Evolutionary conservation across 2,888 invertebrate genomes (phyloP).

Genomic region (Dendrolimus pini): DNA sequence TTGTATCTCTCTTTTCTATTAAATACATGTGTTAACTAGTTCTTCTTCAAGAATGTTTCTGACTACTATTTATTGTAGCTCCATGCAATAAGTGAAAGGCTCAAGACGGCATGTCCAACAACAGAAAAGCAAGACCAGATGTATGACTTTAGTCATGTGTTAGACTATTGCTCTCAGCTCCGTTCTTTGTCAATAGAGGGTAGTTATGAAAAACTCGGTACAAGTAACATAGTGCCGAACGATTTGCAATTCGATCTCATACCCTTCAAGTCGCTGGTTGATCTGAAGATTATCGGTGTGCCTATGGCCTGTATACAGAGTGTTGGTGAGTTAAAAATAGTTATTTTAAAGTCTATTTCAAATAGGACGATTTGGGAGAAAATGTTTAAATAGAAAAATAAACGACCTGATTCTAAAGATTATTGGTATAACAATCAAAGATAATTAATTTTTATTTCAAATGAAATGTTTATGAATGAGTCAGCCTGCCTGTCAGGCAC

Average conservation of each 20-base stretch:
- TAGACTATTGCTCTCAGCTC: conserved; percentile 91
- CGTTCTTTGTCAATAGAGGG: conserved; percentile 82
- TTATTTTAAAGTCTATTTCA: too few species aligned
- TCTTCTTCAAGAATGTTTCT: too few species aligned
- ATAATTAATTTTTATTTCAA: too few species aligned
- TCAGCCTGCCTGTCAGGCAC: too few species aligned
- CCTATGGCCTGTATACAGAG: conserved; percentile 82
- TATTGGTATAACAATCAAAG: too few species aligned
- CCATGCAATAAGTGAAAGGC: conserved; percentile 91
- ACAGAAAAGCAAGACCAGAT: conserved; percentile 86
- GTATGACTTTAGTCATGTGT: conserved; percentile 92
- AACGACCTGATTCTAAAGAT: too few species aligned
- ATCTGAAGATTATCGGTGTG: conserved; percentile 82
- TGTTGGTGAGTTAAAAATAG: conserved; percentile 50
- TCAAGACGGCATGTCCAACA: conserved; percentile 90
- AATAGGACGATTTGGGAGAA: too few species aligned
- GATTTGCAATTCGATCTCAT: conserved; percentile 87
- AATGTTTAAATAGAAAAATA: too few species aligned
- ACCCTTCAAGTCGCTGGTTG: conserved; percentile 87
- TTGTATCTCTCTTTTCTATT: too few species aligned
- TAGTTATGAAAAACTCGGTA: conserved; percentile 80
- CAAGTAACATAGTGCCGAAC: conserved; percentile 91
- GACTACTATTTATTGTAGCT: conserved; percentile 77
- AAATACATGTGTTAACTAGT: too few species aligned
- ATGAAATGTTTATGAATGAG: too few species aligned